Evolutionary conservation across 1,140 invertebrate genomes (phyloP).

Genomic region (Camponotus vicinus): DNA sequence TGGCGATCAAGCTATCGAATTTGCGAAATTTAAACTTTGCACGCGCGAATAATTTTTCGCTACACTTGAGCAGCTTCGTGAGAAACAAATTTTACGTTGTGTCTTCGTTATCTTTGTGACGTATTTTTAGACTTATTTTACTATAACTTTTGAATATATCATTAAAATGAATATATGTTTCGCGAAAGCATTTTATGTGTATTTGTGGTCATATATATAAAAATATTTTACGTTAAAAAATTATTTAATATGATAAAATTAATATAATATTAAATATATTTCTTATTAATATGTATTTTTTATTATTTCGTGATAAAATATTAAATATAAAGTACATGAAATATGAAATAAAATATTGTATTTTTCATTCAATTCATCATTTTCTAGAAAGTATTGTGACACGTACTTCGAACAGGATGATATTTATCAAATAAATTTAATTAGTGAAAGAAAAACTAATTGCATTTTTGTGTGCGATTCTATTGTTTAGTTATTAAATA

Average conservation of each 20-base stretch:
- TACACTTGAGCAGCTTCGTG: constrained; percentile 76
- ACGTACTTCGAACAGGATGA: neutral
- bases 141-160: neutral
- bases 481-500: neutral
- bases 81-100: constrained; percentile 65
- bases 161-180: neutral
- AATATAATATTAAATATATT: neutral
- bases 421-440: neutral
- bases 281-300: neutral
- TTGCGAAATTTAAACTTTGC: constrained; percentile 82
- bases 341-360: neutral
- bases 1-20: constrained; percentile 79
- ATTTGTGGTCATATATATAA: too few species aligned
- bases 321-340: neutral
- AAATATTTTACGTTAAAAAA: neutral
- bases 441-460: constrained; percentile 17
- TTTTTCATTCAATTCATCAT: neutral
- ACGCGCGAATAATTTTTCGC: constrained; percentile 75
- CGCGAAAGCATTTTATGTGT: neutral
- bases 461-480: neutral
- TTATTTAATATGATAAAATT: neutral
- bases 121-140: neutral
- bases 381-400: neutral
- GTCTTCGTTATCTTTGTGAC: neutral
- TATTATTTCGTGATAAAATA: neutral